Evolutionary conservation across 2,888 invertebrate genomes (phyloP), one percentile per base, ranked within the genome.

Genomic region (Thelaira solivaga): DNA sequence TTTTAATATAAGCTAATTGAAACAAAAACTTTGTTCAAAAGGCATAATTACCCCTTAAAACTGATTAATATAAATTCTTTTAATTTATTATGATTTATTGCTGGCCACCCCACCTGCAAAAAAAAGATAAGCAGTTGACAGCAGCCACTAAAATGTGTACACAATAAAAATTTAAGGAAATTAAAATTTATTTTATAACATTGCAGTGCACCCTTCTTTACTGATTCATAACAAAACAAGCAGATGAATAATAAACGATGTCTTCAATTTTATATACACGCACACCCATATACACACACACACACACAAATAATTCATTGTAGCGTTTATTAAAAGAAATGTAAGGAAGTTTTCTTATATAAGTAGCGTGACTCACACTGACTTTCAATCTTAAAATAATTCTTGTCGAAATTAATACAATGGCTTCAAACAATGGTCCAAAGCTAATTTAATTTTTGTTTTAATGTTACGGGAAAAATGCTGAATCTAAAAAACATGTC

Each of bases 351-450:
- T 69, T 65, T 69, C 24, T n/a, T n/a, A n/a, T n/a, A 41, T 45
- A 65, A 78, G 65, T 74, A 29, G 34, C 74, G 74, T 78, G 78
- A 74, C 53, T 71, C 78, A 78, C 74, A 74, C 51, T 49, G 10
- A 22, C 29, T 49, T 41, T 41, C 43, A 20, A 51, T 65, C 7
- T 59, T 53, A 45, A 61, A 24, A 16, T 45, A 71, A 53, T 57
- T 59, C 6, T n/a, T n/a, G n/a, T n/a, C n/a, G n/a, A n/a, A n/a
- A n/a, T n/a, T n/a, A n/a, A n/a, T n/a, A n/a, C n/a, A n/a, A n/a
- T n/a, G n/a, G n/a, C n/a, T n/a, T n/a, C n/a, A n/a, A n/a, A n/a
- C n/a, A n/a, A n/a, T n/a, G n/a, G n/a, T n/a, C n/a, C n/a, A n/a
- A n/a, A n/a, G n/a, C n/a, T n/a, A n/a, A n/a, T n/a, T n/a, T n/a